Conservation (phyloP, 2,113 vertebrate species). For the Paradoxurus hermaphroditus region DNA sequence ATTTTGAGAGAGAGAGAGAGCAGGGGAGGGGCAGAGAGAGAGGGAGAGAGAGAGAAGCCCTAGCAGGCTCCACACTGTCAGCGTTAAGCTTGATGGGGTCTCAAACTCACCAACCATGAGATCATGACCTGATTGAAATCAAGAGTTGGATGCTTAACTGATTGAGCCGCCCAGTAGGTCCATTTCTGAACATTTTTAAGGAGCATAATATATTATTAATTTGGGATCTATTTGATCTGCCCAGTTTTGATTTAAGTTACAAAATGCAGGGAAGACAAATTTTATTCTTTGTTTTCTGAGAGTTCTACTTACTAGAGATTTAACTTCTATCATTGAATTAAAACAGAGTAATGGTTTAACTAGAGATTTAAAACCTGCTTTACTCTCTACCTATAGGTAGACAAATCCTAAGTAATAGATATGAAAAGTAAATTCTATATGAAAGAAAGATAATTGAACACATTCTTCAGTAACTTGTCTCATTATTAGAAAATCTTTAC, state of each 20-base stretch:
- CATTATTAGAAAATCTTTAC: slow-evolving; percentile 37
- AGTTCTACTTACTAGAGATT: not conserved
- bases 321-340: not conserved
- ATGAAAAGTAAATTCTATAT: not conserved
- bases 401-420: slow-evolving; percentile 14
- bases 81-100: too few species aligned
- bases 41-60: too few species aligned
- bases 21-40: too few species aligned
- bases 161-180: too few species aligned
- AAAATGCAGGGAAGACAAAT: not conserved
- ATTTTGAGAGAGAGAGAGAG: too few species aligned
- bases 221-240: not conserved
- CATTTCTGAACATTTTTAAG: not conserved
- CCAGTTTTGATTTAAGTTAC: not conserved
- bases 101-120: too few species aligned
- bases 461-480: not conserved
- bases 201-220: not conserved
- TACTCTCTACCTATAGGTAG: not conserved
- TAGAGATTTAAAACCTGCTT: not conserved
- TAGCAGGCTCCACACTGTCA: too few species aligned
- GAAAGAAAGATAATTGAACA: not conserved
- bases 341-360: not conserved
- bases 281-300: slow-evolving; percentile 1
- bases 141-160: too few species aligned
- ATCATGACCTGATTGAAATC: too few species aligned